Evolutionary conservation across 2,888 invertebrate genomes (phyloP).

Genomic region (Trilocha varians): DNA sequence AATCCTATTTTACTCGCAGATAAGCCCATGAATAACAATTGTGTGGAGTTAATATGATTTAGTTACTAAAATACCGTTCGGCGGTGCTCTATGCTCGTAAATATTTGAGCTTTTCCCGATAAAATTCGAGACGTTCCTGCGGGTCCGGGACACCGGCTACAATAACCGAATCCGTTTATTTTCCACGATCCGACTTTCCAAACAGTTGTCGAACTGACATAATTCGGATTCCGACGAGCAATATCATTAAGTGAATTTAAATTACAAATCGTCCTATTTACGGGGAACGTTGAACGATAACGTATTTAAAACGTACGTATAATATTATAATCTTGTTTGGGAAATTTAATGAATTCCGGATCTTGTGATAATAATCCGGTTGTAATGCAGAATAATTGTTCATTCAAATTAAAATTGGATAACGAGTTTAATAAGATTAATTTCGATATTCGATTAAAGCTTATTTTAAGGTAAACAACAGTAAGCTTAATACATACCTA

Average conservation of each 20-base stretch:
- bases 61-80: neutral
- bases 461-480: no score
- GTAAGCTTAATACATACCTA: no score
- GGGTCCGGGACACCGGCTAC: neutral
- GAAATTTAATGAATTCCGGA: conserved; percentile 18
- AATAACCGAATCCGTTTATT: neutral
- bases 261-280: conserved; percentile 13
- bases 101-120: neutral
- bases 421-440: neutral
- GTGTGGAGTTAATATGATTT: no score
- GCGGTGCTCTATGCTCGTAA: neutral
- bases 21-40: no score
- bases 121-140: neutral
- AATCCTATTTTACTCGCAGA: no score
- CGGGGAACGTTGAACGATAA: conserved; percentile 9
- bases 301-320: conserved; percentile 7
- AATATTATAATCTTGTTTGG: conserved; percentile 10
- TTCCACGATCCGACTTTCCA: neutral
- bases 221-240: conserved; percentile 1
- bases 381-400: conserved; percentile 7
- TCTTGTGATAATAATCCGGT: conserved; percentile 19
- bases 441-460: no score
- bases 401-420: neutral
- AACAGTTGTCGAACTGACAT: neutral
- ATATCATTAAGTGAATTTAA: conserved; percentile 10